Percentiles rank a stretch among this genome's conserved stretches.
These are phyloP conservation scores for Strix occidentalis DNA, from an alignment of 2,797 vertebrate species.

Conservation along the genomic window DNA sequence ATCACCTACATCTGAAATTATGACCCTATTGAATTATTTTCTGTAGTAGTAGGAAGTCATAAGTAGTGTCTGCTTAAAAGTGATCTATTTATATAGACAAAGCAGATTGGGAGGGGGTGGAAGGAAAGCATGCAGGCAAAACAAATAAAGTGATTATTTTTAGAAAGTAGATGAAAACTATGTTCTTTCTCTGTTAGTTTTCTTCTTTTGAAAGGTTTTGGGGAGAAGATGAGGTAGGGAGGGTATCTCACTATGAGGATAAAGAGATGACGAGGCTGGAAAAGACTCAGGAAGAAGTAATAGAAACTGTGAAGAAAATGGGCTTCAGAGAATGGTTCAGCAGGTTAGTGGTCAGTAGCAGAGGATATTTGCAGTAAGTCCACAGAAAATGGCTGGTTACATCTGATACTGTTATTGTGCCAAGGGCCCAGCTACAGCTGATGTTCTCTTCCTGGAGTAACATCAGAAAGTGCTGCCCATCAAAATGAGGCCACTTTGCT, in stretches of 20 bases:
- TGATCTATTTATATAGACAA: not conserved
- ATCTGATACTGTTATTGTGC: not conserved
- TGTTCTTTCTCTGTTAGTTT: not conserved
- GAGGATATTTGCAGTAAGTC: not conserved
- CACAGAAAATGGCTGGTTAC: not conserved
- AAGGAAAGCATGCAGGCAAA: not conserved
- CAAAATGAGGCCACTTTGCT: not conserved
- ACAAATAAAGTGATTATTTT: not conserved
- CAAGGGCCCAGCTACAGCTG: not conserved
- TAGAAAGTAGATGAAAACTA: not conserved
- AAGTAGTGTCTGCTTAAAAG: not conserved
- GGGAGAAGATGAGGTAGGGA: not conserved
- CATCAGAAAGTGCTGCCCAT: not conserved
- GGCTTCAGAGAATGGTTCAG: not conserved
- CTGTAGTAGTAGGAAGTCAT: not conserved
- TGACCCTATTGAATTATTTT: not conserved
- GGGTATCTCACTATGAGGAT: not conserved
- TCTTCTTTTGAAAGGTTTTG: not conserved
- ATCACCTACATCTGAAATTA: not conserved
- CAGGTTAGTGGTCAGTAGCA: not conserved
- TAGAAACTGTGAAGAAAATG: not conserved
- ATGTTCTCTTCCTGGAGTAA: not conserved
- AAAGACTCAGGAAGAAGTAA: not conserved
- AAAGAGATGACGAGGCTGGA: not conserved
- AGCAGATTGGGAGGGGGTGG: not conserved